Evolutionary conservation across 2,113 vertebrate genomes (phyloP).

Genomic region (Hyperopisus bebe): DNA sequence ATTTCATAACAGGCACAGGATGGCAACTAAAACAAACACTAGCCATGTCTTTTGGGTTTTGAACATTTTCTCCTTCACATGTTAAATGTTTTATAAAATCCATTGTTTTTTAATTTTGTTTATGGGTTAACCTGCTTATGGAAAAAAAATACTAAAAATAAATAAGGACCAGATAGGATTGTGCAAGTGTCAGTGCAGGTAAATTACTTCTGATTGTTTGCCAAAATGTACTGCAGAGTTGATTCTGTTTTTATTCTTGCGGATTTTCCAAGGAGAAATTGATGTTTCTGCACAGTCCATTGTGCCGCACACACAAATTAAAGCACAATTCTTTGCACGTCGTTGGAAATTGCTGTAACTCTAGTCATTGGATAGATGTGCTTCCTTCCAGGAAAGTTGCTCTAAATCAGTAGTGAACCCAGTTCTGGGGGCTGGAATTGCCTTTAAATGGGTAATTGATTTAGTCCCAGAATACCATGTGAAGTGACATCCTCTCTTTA

Average conservation of each 20-base stretch:
- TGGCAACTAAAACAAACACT: neutral
- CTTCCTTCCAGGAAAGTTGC: neutral
- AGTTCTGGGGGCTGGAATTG: neutral
- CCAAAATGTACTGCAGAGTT: neutral
- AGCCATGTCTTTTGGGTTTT: neutral
- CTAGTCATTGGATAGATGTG: neutral
- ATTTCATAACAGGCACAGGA: neutral
- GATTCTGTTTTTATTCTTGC: neutral
- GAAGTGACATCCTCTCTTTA: neutral
- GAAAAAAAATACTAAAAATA: constrained; percentile 10
- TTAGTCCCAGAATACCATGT: neutral
- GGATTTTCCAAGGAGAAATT: neutral
- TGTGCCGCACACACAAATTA: neutral
- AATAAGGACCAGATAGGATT: neutral
- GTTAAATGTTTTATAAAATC: constrained; percentile 16
- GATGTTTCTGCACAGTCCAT: neutral
- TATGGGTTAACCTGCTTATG: constrained; percentile 14
- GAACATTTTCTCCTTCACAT: neutral
- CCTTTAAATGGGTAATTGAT: constrained; percentile 6
- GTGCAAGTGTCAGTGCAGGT: neutral
- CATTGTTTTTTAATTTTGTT: constrained; percentile 21
- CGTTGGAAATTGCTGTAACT: neutral
- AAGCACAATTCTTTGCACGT: neutral
- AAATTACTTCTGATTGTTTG: neutral
- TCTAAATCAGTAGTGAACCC: neutral